phyloP scores from a whole-genome alignment of 2,888 invertebrate species.

The Troides helena region DNA sequence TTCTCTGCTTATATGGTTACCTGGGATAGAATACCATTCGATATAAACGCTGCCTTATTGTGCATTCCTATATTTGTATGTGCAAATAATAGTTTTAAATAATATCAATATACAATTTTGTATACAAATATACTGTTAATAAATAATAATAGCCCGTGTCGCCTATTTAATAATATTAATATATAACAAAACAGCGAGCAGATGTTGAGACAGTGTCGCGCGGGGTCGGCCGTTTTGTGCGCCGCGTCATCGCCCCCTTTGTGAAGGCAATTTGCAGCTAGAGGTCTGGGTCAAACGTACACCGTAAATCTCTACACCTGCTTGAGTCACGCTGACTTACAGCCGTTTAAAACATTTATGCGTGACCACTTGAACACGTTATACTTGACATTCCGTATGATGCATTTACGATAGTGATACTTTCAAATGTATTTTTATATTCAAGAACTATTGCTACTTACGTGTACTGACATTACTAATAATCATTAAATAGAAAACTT shows the following conservation, averaged over 20 bases:
- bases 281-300: conserved; percentile 57
- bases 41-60: too few species aligned
- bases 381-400: conserved; percentile 7
- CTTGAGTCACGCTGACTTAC: conserved; percentile 32
- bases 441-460: neutral
- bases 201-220: conserved; percentile 35
- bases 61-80: too few species aligned
- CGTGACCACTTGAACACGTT: conserved; percentile 27
- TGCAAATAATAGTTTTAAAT: too few species aligned
- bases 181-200: conserved; percentile 27
- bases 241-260: conserved; percentile 62
- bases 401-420: conserved; percentile 5
- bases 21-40: too few species aligned
- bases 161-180: neutral
- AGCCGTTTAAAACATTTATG: conserved; percentile 28
- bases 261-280: conserved; percentile 51
- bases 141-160: neutral
- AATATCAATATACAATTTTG: too few species aligned
- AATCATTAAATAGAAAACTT: too few species aligned
- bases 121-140: too few species aligned
- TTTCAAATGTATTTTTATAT: conserved; percentile 20
- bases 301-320: conserved; percentile 43
- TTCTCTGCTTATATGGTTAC: too few species aligned
- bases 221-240: conserved; percentile 52
- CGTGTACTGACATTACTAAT: too few species aligned